Evolutionary conservation across 2,888 invertebrate species (phyloP).

Genomic region (Cephus runcator): DNA sequence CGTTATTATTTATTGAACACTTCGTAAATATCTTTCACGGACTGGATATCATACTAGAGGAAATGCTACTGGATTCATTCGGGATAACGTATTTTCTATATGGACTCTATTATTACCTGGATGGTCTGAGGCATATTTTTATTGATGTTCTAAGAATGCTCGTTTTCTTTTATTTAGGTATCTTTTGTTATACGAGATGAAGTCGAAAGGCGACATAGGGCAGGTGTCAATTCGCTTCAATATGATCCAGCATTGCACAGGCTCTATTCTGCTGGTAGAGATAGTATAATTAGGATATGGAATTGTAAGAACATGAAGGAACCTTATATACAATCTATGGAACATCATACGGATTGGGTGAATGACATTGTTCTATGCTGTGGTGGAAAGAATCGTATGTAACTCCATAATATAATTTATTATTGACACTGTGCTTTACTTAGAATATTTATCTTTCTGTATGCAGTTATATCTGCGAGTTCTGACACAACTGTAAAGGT

Average conservation of each 20-base stretch:
- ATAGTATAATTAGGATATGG: conserved; percentile 96
- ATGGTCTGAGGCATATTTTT: background rate
- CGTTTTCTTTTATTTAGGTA: conserved; percentile 72
- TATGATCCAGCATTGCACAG: conserved; percentile 88
- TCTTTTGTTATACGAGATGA: conserved; percentile 98
- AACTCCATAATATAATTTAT: background rate
- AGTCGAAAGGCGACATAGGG: conserved; percentile 92
- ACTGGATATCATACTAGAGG: background rate
- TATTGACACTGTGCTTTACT: background rate
- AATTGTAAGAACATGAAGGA: conserved; percentile 74
- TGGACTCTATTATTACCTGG: background rate
- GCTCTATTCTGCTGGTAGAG: conserved; percentile 95
- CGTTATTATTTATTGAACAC: background rate
- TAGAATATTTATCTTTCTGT: conserved; percentile 15
- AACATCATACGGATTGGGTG: conserved; percentile 99
- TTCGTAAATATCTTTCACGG: background rate
- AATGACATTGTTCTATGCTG: conserved; percentile 99
- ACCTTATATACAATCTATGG: conserved; percentile 94
- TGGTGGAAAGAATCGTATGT: conserved; percentile 91
- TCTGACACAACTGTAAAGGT: conserved; percentile 99
- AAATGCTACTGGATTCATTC: background rate
- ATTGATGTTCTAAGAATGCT: background rate
- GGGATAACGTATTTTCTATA: background rate
- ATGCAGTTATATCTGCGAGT: conserved; percentile 95
- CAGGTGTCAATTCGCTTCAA: conserved; percentile 96